Evolutionary conservation across 2,797 vertebrate species (phyloP), one percentile per base, ranked within the genome.

Genomic region (Macroramphosus scolopax): DNA sequence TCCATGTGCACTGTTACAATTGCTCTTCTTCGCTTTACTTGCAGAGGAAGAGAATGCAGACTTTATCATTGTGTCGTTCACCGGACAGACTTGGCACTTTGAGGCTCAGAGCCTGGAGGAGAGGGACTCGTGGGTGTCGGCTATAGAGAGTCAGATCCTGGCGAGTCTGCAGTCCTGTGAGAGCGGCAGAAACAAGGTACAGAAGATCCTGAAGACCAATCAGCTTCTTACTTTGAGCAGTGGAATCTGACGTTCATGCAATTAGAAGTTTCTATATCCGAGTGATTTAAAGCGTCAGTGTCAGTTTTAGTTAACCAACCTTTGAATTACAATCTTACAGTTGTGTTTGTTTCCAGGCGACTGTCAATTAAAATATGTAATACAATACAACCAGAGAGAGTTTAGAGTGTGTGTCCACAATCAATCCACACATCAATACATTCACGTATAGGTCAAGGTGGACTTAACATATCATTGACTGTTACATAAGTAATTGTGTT

Each of bases 71-170:
- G 93, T 98, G 72, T 95, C 95, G 0, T 97, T 94, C 77, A 93
- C 94, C 1, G 96, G 95, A 13, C 95, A 98, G 87, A 96, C 91
- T 2, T 98, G 96, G 96, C 95, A 98, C 82, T 98, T 98, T 1
- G 96, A 98, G 84, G 94, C 95, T 0, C 75, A 86, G 75, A 96
- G 91, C 76, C 92, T 93, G 36, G 96, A 98, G 80, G 96, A 97
- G 15, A 86, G 96, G 3, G 95, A 98, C 37, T 87, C 92, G 5
- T 98, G 96, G 96, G 95, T 98, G 40, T 82, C 92, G 17, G 96
- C 95, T 12, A 97, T 98, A 2, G 93, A 98, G 80, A 96, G 93
- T 72, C 96, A 98, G 88, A 98, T 98, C 80, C 89, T 98, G 53
- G 96, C 96, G 26, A 96, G 95, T 69, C 89, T 98, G 58, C 95